phyloP scores from a whole-genome alignment of 1,140 invertebrate genomes.

The Lucilia sericata region DNA sequence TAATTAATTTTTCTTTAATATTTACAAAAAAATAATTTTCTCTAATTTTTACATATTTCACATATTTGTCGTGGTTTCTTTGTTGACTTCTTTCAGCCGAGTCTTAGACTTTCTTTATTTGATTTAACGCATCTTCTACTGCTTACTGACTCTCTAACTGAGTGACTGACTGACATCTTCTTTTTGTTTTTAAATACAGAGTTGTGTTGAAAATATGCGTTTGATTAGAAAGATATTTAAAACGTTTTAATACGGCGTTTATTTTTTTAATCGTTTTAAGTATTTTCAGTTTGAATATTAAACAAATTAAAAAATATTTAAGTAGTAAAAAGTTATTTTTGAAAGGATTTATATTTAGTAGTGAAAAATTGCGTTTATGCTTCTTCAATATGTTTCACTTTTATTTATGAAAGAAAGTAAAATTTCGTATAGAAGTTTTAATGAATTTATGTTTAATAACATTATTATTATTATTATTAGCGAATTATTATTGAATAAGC shows the following conservation, averaged over 20 bases:
- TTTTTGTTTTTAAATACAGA: too few relatives aligned
- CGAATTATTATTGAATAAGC: background rate
- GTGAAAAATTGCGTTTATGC: background rate
- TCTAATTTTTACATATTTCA: slow-evolving; percentile 36
- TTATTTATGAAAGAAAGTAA: background rate
- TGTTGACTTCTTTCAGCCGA: background rate
- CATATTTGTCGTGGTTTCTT: slow-evolving; percentile 15
- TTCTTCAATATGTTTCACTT: background rate
- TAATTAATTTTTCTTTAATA: slow-evolving; percentile 24
- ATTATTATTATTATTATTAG: background rate
- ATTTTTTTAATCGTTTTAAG: background rate
- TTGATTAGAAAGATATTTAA: background rate
- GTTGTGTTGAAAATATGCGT: background rate
- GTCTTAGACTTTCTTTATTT: slow-evolving; percentile 1
- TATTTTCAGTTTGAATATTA: background rate
- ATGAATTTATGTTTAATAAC: background rate
- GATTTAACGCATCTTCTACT: background rate
- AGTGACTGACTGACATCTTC: background rate
- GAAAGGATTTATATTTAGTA: background rate
- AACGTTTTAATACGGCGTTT: background rate
- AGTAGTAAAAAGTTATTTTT: background rate
- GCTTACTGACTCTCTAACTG: background rate
- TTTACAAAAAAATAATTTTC: slow-evolving; percentile 35
- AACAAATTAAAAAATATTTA: background rate
- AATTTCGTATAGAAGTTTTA: background rate